phyloP scores from a whole-genome alignment of 2,113 vertebrate species.

The Anolis sagrei region DNA sequence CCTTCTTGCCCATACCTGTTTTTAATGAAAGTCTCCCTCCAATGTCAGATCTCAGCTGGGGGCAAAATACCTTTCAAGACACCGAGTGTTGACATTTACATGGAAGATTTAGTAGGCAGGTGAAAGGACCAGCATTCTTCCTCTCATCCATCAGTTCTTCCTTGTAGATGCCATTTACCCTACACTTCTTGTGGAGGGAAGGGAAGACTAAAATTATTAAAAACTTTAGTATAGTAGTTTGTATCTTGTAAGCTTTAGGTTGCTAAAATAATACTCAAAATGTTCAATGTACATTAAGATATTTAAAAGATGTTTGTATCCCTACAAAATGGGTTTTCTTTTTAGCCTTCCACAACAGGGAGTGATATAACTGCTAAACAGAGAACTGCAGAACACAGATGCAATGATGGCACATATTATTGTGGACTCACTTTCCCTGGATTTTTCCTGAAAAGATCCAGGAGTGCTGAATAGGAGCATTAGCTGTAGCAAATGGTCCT shows the following conservation, averaged over 20 bases:
- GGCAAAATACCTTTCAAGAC: not conserved
- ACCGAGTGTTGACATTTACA: not conserved
- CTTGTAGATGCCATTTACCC: no score
- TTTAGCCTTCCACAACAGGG: not conserved
- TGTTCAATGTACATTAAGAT: rapidly evolving
- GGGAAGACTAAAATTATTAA: not conserved
- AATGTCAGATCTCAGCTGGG: not conserved
- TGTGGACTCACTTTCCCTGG: not conserved
- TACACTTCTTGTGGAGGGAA: no score
- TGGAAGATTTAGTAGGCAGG: no score
- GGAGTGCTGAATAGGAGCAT: not conserved
- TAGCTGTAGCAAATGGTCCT: not conserved
- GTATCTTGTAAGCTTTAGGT: rapidly evolving
- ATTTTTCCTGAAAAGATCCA: not conserved
- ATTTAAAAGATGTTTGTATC: not conserved
- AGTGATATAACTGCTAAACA: not conserved
- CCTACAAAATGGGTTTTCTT: not conserved
- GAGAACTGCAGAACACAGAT: not conserved
- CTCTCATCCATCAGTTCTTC: not conserved
- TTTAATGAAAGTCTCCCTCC: not conserved
- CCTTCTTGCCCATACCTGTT: not conserved
- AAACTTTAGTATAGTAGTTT: rapidly evolving
- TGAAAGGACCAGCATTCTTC: not conserved
- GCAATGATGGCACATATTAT: not conserved
- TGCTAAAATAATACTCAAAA: not conserved